phyloP scores from a whole-genome alignment of 1,140 invertebrate species.

The Oryctes rhinoceros region DNA sequence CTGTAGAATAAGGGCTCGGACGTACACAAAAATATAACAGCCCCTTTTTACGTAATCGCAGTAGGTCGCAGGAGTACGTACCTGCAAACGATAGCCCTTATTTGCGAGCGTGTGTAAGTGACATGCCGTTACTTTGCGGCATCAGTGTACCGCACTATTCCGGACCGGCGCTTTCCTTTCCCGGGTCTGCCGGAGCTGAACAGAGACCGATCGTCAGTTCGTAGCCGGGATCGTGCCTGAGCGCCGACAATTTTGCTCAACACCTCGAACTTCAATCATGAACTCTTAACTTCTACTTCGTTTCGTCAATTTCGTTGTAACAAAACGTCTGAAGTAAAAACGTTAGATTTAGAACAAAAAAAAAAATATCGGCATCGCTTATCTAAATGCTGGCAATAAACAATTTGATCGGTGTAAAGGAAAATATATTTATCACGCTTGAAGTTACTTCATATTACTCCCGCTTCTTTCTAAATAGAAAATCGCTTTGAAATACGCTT shows the following conservation, averaged over 20 bases:
- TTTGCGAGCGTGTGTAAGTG: conserved; percentile 14
- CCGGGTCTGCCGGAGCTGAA: conserved; percentile 53
- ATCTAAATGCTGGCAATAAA: not conserved
- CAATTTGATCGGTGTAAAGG: conserved; percentile 6
- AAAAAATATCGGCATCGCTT: not conserved
- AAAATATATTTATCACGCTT: not conserved
- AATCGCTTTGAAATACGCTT: not conserved
- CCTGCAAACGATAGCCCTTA: conserved; percentile 33
- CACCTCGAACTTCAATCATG: conserved; percentile 8
- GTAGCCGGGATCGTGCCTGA: conserved; percentile 53
- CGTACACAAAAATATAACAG: not conserved
- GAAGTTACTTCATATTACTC: not conserved
- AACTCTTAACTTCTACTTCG: not conserved
- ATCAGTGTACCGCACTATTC: conserved; percentile 47
- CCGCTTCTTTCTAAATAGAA: conserved; percentile 1
- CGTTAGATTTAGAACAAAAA: not conserved
- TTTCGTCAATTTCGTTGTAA: not conserved
- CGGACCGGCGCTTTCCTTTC: conserved; percentile 54
- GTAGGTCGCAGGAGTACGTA: not conserved
- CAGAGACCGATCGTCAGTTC: conserved; percentile 48
- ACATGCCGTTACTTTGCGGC: conserved; percentile 18
- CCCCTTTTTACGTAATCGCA: not conserved
- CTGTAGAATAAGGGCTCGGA: too few relatives aligned
- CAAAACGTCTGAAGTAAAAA: conserved; percentile 20
- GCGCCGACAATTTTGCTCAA: conserved; percentile 42